Percentiles rank a stretch among this genome's conserved stretches.
Evolutionary conservation across 2,888 invertebrate species (phyloP).

Genomic region (Ptychoptera contaminata): DNA sequence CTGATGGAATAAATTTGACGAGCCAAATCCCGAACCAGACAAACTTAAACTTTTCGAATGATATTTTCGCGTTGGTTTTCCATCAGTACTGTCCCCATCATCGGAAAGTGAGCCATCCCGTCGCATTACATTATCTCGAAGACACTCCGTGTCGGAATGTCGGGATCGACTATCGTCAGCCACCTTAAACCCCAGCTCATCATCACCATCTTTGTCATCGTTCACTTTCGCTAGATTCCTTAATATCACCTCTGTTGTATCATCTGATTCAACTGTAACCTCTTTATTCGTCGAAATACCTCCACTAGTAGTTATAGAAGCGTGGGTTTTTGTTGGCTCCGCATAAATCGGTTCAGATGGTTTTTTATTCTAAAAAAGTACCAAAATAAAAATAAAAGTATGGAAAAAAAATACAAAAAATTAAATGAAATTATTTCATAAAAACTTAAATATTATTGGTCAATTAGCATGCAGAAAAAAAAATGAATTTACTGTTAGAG

Average conservation of each 20-base stretch:
- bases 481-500: too few species aligned
- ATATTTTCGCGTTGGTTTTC: slow-evolving; percentile 11
- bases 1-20: slow-evolving; percentile 16
- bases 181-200: slow-evolving; percentile 1
- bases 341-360: slow-evolving; percentile 14
- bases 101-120: neutral
- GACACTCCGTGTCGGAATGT: slow-evolving; percentile 12
- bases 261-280: neutral
- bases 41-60: slow-evolving; percentile 14
- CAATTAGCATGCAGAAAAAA: too few species aligned
- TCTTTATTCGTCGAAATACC: neutral
- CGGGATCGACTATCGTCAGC: slow-evolving; percentile 5
- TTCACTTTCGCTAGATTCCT: too few species aligned
- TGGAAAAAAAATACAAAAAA: neutral
- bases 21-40: slow-evolving; percentile 7
- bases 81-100: slow-evolving; percentile 5
- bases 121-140: slow-evolving; percentile 7
- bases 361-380: slow-evolving; percentile 10
- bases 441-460: too few species aligned
- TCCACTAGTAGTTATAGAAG: neutral
- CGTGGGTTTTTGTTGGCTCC: slow-evolving; percentile 12
- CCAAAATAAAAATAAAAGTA: slow-evolving; percentile 25
- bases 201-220: slow-evolving; percentile 1
- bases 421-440: too few species aligned
- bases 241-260: too few species aligned